Evolutionary conservation across 2,888 invertebrate genomes (phyloP).

Genomic region (Acleris literana): DNA sequence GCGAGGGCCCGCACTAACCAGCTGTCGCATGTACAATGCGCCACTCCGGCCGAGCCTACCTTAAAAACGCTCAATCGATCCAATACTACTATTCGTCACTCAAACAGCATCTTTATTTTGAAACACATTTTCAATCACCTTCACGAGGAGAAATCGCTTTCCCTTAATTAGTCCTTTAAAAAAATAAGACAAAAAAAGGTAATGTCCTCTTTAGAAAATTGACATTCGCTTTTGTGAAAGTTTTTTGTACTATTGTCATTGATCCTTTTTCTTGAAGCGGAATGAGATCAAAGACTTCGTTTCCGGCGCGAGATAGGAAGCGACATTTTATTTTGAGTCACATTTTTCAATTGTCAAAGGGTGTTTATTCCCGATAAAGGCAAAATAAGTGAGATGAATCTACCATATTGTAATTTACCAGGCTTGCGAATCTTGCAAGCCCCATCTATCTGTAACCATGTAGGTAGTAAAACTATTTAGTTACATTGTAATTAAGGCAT

Average conservation of each 20-base stretch:
- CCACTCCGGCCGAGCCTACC: background rate
- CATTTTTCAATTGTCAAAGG: slow-evolving; percentile 4
- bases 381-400: no score
- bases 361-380: background rate
- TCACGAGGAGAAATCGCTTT: background rate
- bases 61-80: slow-evolving; percentile 6
- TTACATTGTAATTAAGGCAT: no score
- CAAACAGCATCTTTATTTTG: background rate
- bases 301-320: slow-evolving; percentile 8
- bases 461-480: no score
- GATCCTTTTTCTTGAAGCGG: slow-evolving; percentile 16
- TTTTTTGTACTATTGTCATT: slow-evolving; percentile 2
- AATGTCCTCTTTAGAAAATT: slow-evolving; percentile 7
- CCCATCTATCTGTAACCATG: no score
- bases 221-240: slow-evolving; percentile 3
- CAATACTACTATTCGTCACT: background rate
- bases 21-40: slow-evolving; percentile 6
- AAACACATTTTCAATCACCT: background rate
- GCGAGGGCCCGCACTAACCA: background rate
- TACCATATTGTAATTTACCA: no score
- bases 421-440: no score
- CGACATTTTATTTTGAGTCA: background rate
- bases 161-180: slow-evolving; percentile 9
- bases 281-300: slow-evolving; percentile 11
- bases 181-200: slow-evolving; percentile 1